Conservation (phyloP, 2,888 invertebrate genomes). For the Lottia scabra region DNA sequence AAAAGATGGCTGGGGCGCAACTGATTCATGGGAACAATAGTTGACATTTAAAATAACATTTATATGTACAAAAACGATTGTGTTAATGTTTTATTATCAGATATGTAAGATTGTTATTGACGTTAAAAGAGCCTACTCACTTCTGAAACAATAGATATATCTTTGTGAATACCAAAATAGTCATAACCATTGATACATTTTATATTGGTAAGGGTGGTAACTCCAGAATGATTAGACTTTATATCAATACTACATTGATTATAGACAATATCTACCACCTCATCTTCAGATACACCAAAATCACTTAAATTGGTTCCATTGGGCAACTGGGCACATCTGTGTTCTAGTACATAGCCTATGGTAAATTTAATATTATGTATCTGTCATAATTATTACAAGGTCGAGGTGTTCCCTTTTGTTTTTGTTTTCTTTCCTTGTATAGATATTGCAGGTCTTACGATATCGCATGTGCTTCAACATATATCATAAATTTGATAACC, state of each 20-base stretch:
- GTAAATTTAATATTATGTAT: neutral
- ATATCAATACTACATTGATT: neutral
- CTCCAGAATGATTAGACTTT: neutral
- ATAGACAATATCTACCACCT: neutral
- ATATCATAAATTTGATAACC: no score
- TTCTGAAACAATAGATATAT: neutral
- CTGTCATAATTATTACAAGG: no score
- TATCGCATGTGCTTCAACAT: no score
- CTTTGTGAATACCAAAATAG: neutral
- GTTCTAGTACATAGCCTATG: neutral
- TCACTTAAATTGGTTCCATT: neutral
- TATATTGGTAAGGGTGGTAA: neutral
- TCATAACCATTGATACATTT: neutral
- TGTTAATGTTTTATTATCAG: no score
- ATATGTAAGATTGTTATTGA: no score
- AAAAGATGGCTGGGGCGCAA: no score
- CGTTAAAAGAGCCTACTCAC: neutral
- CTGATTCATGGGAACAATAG: no score
- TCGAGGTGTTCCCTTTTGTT: no score
- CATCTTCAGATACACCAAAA: neutral
- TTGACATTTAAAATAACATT: no score
- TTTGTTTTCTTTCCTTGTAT: no score
- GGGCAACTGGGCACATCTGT: neutral
- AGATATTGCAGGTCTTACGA: no score
- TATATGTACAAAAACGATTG: no score